Evolutionary conservation across 30 jellyfish, hydroid and myxozoan species (phyloP).

Genomic region (Catostylus mosaicus): DNA sequence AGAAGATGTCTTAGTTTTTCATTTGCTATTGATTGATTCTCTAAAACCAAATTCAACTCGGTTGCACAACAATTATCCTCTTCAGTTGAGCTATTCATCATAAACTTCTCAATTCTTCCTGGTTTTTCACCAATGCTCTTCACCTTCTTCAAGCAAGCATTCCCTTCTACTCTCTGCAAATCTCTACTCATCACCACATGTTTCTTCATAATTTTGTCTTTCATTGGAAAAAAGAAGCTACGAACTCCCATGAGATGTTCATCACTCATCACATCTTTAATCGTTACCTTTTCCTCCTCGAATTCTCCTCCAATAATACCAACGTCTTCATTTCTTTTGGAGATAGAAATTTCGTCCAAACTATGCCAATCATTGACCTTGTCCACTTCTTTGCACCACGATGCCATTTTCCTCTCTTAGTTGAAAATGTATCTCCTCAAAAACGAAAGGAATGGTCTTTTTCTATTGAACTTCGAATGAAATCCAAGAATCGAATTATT

Average conservation of each 20-base stretch:
- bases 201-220: neutral
- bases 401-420: neutral
- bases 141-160: constrained; percentile 1
- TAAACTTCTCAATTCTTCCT: neutral
- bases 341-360: neutral
- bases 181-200: neutral
- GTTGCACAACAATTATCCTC: neutral
- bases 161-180: neutral
- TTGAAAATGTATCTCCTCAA: too few species aligned
- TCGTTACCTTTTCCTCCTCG: neutral
- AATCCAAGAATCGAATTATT: too few species aligned
- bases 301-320: neutral
- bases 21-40: constrained; percentile 9
- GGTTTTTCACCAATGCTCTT: constrained; percentile 15
- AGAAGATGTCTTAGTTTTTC: constrained; percentile 7
- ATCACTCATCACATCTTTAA: constrained; percentile 14
- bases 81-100: neutral
- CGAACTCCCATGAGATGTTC: constrained; percentile 35
- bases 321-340: too few species aligned
- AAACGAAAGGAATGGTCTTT: too few species aligned
- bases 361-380: neutral
- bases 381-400: neutral
- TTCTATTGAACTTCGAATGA: too few species aligned
- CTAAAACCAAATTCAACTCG: neutral
- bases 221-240: constrained; percentile 20